Conservation (phyloP, 2,797 vertebrate species). For the Thripadectes ignobilis region DNA sequence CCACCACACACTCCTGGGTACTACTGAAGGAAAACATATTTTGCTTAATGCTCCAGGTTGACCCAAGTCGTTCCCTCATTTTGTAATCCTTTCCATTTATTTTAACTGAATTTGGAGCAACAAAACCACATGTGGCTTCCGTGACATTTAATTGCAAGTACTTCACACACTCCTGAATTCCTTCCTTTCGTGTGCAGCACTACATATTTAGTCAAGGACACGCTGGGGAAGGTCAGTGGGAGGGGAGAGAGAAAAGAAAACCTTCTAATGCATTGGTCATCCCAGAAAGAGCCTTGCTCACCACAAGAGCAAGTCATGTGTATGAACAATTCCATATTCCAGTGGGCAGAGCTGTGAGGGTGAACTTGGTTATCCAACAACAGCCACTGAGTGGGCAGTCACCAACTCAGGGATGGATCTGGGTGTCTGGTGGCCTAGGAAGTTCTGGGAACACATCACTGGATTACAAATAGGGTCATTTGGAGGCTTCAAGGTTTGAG, state of each 20-base stretch:
- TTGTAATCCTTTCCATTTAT: slow-evolving; percentile 62
- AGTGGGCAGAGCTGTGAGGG: not conserved
- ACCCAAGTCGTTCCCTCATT: slow-evolving; percentile 50
- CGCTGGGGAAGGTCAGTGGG: slow-evolving; percentile 30
- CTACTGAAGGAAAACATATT: slow-evolving; percentile 37
- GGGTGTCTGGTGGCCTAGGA: not conserved
- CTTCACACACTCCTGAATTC: slow-evolving; percentile 61
- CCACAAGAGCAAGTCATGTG: not conserved
- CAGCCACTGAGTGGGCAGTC: not conserved
- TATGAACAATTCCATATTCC: slow-evolving; percentile 1
- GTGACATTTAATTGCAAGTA: slow-evolving; percentile 61
- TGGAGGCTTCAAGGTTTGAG: not conserved
- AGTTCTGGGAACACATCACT: not conserved
- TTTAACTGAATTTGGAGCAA: slow-evolving; percentile 59
- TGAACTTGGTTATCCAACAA: not conserved
- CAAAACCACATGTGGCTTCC: slow-evolving; percentile 64
- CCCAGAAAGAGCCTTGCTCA: not conserved
- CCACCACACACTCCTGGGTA: not conserved
- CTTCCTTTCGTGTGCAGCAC: slow-evolving; percentile 53
- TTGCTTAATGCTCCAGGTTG: slow-evolving; percentile 29
- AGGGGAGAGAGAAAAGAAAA: not conserved
- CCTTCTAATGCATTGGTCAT: not conserved
- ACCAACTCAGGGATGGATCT: not conserved
- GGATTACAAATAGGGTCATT: slow-evolving; percentile 1
- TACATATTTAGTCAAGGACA: slow-evolving; percentile 28